Evolutionary conservation across 2,797 vertebrate genomes (phyloP).

Genomic region (Lepilemur ruficaudatus): DNA sequence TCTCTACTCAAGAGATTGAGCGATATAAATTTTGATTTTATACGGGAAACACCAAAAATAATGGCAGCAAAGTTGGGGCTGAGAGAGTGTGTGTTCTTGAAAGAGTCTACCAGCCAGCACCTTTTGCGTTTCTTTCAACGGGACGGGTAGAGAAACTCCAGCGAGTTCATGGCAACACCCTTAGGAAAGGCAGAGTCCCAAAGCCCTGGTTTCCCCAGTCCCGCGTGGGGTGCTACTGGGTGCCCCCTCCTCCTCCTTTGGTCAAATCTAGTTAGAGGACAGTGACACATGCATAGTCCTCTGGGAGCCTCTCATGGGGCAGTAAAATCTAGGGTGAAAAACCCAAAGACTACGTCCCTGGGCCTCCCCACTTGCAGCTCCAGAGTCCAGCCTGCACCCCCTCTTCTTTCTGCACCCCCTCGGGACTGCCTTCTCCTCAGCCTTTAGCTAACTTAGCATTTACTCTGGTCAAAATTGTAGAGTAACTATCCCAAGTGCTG

Average conservation of each 20-base stretch:
- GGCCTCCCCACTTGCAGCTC: neutral
- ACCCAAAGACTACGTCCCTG: rapidly evolving
- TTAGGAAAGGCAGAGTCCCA: neutral
- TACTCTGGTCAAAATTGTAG: neutral
- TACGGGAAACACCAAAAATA: neutral
- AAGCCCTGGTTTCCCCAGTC: neutral
- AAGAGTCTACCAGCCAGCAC: neutral
- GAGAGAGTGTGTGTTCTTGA: neutral
- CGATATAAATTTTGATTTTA: neutral
- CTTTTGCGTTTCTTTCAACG: neutral
- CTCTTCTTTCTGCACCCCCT: neutral
- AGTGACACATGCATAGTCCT: neutral
- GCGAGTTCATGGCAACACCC: neutral
- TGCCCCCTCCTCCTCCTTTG: neutral
- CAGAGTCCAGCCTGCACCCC: neutral
- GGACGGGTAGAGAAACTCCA: neutral
- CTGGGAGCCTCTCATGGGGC: neutral
- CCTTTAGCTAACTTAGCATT: neutral
- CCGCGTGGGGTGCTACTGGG: rapidly evolving
- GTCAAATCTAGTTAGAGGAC: neutral
- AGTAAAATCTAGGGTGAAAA: neutral
- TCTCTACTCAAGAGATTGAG: neutral
- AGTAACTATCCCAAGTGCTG: neutral
- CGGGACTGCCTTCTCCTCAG: neutral
- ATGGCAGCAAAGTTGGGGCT: neutral